phyloP scores from a whole-genome alignment of 2,113 vertebrate species.

The Rattus rattus region DNA sequence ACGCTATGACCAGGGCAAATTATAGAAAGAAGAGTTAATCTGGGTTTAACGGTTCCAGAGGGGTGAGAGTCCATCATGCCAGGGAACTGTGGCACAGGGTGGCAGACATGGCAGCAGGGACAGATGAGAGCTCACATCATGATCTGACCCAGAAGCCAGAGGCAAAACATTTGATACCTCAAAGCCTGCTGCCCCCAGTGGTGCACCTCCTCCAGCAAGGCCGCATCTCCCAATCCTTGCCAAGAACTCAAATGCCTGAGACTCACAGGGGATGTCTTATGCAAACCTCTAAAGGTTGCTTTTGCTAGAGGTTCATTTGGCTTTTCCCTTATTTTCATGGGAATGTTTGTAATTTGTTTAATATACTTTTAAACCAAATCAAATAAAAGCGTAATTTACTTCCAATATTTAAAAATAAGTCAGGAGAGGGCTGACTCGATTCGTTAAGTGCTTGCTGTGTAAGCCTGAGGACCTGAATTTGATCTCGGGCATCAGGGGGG shows the following conservation, averaged over 20 bases:
- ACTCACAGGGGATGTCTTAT: background rate
- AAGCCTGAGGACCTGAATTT: background rate
- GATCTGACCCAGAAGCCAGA: background rate
- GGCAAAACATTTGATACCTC: background rate
- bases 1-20: background rate
- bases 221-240: background rate
- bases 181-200: background rate
- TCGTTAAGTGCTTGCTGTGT: background rate
- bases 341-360: background rate
- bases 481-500: too few species aligned
- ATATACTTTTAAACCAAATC: background rate
- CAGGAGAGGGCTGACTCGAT: background rate
- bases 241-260: background rate
- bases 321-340: slow-evolving; percentile 5
- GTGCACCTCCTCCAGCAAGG: background rate
- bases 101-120: background rate
- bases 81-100: background rate
- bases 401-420: slow-evolving; percentile 24
- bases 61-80: background rate
- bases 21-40: background rate
- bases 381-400: background rate
- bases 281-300: background rate
- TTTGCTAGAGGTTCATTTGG: background rate
- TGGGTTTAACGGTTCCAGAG: background rate
- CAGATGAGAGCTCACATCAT: background rate